Evolutionary conservation across 2,888 invertebrate genomes (phyloP).

Genomic region (Plebejus anna): DNA sequence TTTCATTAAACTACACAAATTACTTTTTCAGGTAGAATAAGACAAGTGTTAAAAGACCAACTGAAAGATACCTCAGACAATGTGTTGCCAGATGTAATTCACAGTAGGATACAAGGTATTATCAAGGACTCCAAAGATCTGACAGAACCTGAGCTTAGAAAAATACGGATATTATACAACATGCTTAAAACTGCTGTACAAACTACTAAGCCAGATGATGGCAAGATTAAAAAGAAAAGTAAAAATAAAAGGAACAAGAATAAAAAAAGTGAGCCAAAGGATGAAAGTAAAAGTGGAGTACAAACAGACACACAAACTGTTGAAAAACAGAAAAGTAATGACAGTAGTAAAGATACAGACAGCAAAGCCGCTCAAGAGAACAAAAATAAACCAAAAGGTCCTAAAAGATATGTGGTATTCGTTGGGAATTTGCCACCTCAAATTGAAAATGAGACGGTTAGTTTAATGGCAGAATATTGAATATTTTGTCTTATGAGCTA

Average conservation of each 20-base stretch:
- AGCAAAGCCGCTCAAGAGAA: conserved; percentile 33
- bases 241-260: conserved; percentile 37
- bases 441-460: conserved; percentile 59
- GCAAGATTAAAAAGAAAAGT: conserved; percentile 39
- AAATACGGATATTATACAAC: conserved; percentile 63
- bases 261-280: conserved; percentile 31
- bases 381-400: conserved; percentile 50
- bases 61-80: conserved; percentile 54
- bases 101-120: conserved; percentile 56
- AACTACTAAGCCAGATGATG: conserved; percentile 30
- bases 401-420: conserved; percentile 73
- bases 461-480: conserved; percentile 18
- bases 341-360: conserved; percentile 29
- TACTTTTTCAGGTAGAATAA: conserved; percentile 57
- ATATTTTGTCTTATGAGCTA: conserved; percentile 1
- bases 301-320: conserved; percentile 32
- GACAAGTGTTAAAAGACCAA: conserved; percentile 53
- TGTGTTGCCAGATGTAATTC: conserved; percentile 59
- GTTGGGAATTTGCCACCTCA: conserved; percentile 66
- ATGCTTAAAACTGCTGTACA: conserved; percentile 54
- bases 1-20: background rate
- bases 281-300: conserved; percentile 31
- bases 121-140: conserved; percentile 45
- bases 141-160: conserved; percentile 56
- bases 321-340: conserved; percentile 36